Base-by-base conservation (phyloP, 2,797 vertebrate species). In the Alca torda region DNA sequence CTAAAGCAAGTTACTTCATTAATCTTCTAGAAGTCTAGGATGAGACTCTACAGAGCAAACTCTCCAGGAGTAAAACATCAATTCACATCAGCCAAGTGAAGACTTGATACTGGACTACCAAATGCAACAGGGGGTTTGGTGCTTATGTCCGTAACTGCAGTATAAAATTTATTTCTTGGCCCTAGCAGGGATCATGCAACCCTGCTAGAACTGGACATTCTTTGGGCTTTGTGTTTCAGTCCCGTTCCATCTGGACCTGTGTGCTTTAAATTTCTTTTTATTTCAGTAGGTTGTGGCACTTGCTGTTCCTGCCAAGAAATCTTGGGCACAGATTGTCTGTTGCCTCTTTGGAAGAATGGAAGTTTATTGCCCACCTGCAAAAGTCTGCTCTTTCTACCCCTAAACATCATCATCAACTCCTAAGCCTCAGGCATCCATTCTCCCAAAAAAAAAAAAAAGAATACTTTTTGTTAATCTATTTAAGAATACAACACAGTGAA, bases 401-500 rank as follows among this genome's bases (percentile, higher is more conserved):
- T 63, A 28, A 87, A 76, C 9, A 83, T 45, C 46, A 85, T 7
- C 18, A 73, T 9, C 0, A 1, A 35, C 10, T 59, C 26, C 33
- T 46, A 75, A 57, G 59, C 37, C 46, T 87, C 28, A 73, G 39
- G 11, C 10, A 60, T 33, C 33, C 23, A 19, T 54, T 81, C 30
- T 56, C 25, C 15, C 4, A 2, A 0, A 3, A 30, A n/a, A 2
- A 0, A 3, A 30, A n/a, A 31, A 18, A 6, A 0, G 2, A 53
- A 28, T 16, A 25, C 3, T 57, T 13, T 84, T 59, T 39, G 4
- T 89, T 70, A 51, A 35, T 20, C 21, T 82, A 2, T 39, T 78
- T n/a, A 78, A 78, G 28, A 68, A 31, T 19, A 87, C 28, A 77
- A 20, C 6, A 20, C 17, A 70, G 19, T 16, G 9, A 76, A 60